A percentile compares a stretch with the other conserved stretches of the same genome.
Evolutionary conservation across 2,888 invertebrate genomes (phyloP).

Genomic region (Epinotia ramella): DNA sequence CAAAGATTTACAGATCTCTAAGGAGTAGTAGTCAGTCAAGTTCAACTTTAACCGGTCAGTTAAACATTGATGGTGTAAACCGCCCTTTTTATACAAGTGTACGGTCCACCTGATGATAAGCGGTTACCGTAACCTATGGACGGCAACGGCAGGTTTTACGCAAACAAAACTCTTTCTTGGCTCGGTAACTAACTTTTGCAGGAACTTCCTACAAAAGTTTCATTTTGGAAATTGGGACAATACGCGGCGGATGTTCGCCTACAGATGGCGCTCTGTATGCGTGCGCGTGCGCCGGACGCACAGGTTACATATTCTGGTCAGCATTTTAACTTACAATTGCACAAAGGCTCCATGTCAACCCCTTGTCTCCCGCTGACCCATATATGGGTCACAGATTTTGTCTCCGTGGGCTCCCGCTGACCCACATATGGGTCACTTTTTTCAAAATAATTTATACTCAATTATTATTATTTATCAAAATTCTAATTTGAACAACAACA

Average conservation of each 20-base stretch:
- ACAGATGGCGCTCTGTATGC: slow-evolving; percentile 76
- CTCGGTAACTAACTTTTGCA: too few species aligned
- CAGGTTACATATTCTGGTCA: neutral
- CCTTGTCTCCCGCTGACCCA: too few species aligned
- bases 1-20: too few species aligned
- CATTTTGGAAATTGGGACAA: slow-evolving; percentile 47
- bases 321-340: slow-evolving; percentile 1
- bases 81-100: too few species aligned
- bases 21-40: neutral
- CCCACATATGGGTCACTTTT: too few species aligned
- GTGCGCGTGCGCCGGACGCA: slow-evolving; percentile 58
- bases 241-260: slow-evolving; percentile 50
- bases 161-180: slow-evolving; percentile 3
- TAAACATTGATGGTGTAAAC: neutral
- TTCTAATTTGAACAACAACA: too few species aligned
- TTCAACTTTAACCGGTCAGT: neutral
- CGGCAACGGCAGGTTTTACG: neutral
- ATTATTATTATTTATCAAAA: too few species aligned
- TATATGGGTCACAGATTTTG: too few species aligned
- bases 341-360: neutral
- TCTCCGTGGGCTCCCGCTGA: too few species aligned
- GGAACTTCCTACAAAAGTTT: slow-evolving; percentile 45
- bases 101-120: too few species aligned
- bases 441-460: too few species aligned
- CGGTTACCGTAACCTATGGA: too few species aligned